Conservation (phyloP, 2,888 invertebrate genomes). For the Neria commutata region DNA sequence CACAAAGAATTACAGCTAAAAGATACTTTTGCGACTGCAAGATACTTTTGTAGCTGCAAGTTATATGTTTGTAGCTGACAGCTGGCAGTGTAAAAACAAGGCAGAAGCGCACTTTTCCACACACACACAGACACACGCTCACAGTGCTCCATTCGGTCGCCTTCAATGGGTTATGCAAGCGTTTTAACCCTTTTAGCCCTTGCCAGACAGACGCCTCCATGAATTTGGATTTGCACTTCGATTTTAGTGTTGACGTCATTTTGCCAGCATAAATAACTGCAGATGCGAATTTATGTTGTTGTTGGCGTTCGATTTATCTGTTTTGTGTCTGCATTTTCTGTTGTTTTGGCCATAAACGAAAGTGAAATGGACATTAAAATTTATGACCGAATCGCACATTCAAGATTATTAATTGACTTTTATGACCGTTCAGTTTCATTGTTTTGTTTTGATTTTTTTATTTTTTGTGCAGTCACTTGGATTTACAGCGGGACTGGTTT, state of each 20-base stretch:
- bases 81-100: no score
- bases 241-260: conserved; percentile 10
- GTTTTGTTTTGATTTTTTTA: neutral
- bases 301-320: neutral
- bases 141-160: no score
- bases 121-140: no score
- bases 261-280: conserved; percentile 4
- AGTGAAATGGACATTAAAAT: conserved; percentile 9
- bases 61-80: no score
- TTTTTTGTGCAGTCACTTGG: neutral
- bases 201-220: no score
- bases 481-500: neutral
- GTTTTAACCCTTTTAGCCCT: conserved; percentile 1
- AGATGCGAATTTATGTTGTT: neutral
- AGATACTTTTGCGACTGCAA: no score
- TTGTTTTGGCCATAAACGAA: neutral
- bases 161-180: neutral
- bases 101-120: no score
- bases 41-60: no score
- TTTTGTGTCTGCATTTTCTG: neutral
- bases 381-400: neutral
- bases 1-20: no score
- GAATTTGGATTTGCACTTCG: neutral
- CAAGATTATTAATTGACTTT: neutral
- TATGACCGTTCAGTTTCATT: neutral